Base-by-base conservation (phyloP, 2,797 vertebrate species). In the Dallia pectoralis region DNA sequence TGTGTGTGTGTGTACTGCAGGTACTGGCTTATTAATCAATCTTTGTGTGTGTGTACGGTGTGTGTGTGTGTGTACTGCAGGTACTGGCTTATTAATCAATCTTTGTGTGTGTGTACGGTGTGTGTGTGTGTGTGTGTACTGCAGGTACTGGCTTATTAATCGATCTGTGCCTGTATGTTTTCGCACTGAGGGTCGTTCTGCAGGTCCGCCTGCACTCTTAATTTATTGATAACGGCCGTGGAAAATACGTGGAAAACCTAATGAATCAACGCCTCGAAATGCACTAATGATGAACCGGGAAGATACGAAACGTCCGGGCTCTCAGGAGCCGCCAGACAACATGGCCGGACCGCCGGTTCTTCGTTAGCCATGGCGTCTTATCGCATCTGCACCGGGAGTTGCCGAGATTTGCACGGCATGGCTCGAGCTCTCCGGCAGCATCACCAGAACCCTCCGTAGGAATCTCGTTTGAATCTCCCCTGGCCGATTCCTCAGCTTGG, bases 251-350 rank as follows among this genome's bases (percentile, higher is more conserved):
- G 82, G 86, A 61, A n/a, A 33, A 53, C 30, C 94, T 97, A 97
- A 98, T 98, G 96, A 98, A 97, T 98, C 96, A 98, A 94, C 95
- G 95, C 95, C 96, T n/a, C n/a, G n/a, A n/a, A 86, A 89, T 98
- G 96, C 98, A 99, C 98, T 96, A 98, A 97, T 99, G 95, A 99
- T 99, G 95, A 97, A 95, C 93, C n/a, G 2, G 49, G 92, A 91
- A 95, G 96, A 95, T 94, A 96, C 96, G 95, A 96, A 95, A 94
- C 94, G 94, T 93, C 91, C 87, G 93, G 93, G 95, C 94, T 96
- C 96, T 97, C 94, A 91, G 93, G 96, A 97, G 95, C 93, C 90
- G 84, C 71, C 36, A 9, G 36, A 40, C 36, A 19, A 8, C 16
- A 7, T 8, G 49, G 49, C 49, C n/a, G 49, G 18, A 53, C 7